phyloP scores from a whole-genome alignment of 2,113 vertebrate species.

The Toxotes chatareus region DNA sequence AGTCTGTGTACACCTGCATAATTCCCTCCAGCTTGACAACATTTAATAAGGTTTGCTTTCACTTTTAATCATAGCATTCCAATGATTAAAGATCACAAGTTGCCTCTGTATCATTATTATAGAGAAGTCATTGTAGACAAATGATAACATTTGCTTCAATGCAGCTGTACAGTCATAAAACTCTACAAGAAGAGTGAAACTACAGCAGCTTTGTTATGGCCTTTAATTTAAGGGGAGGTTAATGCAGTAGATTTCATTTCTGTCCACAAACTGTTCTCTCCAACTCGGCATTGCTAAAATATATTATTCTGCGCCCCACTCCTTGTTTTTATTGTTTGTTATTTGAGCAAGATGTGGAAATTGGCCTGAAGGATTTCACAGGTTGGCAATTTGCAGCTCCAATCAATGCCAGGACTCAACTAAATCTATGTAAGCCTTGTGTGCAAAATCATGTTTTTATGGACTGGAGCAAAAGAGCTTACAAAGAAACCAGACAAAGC shows the following conservation, averaged over 20 bases:
- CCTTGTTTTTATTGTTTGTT: constrained; percentile 52
- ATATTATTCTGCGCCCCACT: constrained; percentile 45
- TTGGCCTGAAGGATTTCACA: constrained; percentile 70
- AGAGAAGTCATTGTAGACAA: constrained; percentile 29
- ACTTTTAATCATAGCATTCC: constrained; percentile 36
- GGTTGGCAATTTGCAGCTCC: constrained; percentile 70
- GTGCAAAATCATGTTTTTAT: constrained; percentile 78
- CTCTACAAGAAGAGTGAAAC: background rate
- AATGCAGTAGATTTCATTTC: constrained; percentile 38
- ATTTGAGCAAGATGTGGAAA: constrained; percentile 56
- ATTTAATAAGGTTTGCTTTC: constrained; percentile 42
- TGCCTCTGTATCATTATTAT: constrained; percentile 16
- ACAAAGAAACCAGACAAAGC: constrained; percentile 68
- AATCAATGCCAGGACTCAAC: constrained; percentile 73
- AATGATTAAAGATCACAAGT: constrained; percentile 24
- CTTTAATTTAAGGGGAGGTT: constrained; percentile 39
- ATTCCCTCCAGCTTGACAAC: constrained; percentile 34
- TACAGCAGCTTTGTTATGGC: background rate
- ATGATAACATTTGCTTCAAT: constrained; percentile 22
- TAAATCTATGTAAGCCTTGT: constrained; percentile 73
- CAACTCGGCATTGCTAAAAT: constrained; percentile 48
- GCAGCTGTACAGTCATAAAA: constrained; percentile 13
- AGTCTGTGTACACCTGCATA: constrained; percentile 26
- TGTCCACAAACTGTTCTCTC: constrained; percentile 16
- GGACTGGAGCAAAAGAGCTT: constrained; percentile 62